Evolutionary conservation across 2,797 vertebrate species (phyloP).

Genomic region (Typhlichthys subterraneus): DNA sequence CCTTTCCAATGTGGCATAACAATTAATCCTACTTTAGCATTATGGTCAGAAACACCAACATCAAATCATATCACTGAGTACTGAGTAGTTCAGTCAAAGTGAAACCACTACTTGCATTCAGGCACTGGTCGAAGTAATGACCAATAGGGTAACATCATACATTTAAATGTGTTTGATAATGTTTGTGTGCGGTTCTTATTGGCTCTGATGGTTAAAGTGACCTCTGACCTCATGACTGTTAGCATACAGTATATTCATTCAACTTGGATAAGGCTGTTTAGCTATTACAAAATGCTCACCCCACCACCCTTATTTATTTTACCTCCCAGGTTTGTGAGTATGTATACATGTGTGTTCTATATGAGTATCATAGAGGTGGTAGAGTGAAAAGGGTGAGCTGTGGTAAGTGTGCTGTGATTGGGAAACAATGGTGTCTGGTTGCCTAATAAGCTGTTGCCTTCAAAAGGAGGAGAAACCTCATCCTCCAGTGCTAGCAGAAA

Average conservation of each 20-base stretch:
- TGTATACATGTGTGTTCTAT: conserved; percentile 6
- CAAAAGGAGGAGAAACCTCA: conserved; percentile 76
- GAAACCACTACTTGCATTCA: too few relatives aligned
- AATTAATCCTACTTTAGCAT: not conserved
- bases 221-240: too few relatives aligned
- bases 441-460: conserved; percentile 82
- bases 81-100: too few relatives aligned
- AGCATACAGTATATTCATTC: too few relatives aligned
- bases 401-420: conserved; percentile 78
- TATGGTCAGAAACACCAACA: not conserved
- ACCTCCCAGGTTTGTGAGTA: not conserved
- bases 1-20: not conserved
- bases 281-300: too few relatives aligned
- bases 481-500: conserved; percentile 44
- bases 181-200: too few relatives aligned
- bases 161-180: too few relatives aligned
- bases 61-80: not conserved
- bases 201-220: too few relatives aligned
- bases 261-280: too few relatives aligned
- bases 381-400: conserved; percentile 55
- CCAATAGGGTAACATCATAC: too few relatives aligned
- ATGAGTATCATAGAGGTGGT: conserved; percentile 21
- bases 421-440: conserved; percentile 82
- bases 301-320: not conserved
- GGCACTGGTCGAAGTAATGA: too few relatives aligned